phyloP scores from a whole-genome alignment of 35 echinoderm and acorn worm genomes.

The Amphiura filiformis region DNA sequence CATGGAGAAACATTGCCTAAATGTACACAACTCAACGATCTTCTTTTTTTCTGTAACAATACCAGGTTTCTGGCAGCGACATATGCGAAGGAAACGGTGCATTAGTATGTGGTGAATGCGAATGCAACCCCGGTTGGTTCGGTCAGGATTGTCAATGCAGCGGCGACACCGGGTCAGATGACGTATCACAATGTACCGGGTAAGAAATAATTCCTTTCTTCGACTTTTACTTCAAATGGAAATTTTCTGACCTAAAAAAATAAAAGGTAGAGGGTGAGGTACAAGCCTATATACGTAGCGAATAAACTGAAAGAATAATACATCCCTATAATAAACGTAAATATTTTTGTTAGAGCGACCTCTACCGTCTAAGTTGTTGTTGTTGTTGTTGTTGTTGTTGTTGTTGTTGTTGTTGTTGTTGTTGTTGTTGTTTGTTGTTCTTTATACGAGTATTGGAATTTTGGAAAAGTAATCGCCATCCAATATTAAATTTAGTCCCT shows the following conservation, averaged over 20 bases:
- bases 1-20: too few species aligned
- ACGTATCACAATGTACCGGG: constrained; percentile 61
- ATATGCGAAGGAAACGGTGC: constrained; percentile 73
- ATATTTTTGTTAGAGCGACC: background rate
- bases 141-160: constrained; percentile 88
- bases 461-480: too few species aligned
- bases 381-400: too few species aligned
- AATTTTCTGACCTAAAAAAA: background rate
- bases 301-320: background rate
- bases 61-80: too few species aligned
- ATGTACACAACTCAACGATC: too few species aligned
- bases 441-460: too few species aligned
- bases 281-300: background rate
- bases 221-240: background rate
- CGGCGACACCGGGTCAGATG: constrained; percentile 66
- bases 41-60: too few species aligned
- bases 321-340: background rate
- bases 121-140: constrained; percentile 72
- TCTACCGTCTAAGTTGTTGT: too few species aligned
- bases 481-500: too few species aligned
- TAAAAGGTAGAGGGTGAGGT: background rate
- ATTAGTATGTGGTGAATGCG: constrained; percentile 71
- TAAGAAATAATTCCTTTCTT: constrained; percentile 21
- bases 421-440: too few species aligned
- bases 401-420: too few species aligned